phyloP scores from a whole-genome alignment of 1,140 invertebrate genomes.

The Cephus cinctus region DNA sequence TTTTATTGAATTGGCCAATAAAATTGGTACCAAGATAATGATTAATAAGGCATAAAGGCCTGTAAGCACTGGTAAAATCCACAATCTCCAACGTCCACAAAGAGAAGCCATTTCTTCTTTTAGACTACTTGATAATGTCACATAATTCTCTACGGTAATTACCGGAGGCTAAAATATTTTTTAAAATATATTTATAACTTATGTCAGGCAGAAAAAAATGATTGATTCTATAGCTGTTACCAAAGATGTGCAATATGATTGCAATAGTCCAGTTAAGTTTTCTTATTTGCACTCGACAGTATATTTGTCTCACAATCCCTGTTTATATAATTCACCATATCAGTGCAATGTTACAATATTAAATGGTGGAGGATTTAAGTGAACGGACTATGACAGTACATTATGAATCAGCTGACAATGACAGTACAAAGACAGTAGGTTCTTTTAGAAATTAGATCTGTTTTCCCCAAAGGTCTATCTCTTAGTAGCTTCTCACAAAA shows the following conservation, averaged over 20 bases:
- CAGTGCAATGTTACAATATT: too few relatives aligned
- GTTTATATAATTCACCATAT: too few relatives aligned
- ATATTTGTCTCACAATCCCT: too few relatives aligned
- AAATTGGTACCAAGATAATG: slow-evolving; percentile 78
- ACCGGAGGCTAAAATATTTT: too few relatives aligned
- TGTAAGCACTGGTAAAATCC: slow-evolving; percentile 84
- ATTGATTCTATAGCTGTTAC: slow-evolving; percentile 1
- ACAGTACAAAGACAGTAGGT: slow-evolving; percentile 12
- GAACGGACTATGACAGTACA: too few relatives aligned
- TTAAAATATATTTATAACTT: slow-evolving; percentile 12
- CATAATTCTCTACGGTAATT: slow-evolving; percentile 28
- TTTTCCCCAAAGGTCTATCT: too few relatives aligned
- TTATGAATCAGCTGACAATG: slow-evolving; percentile 15
- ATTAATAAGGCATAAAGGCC: slow-evolving; percentile 77
- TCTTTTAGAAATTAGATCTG: too few relatives aligned
- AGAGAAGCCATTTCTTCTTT: slow-evolving; percentile 47
- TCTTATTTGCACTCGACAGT: too few relatives aligned
- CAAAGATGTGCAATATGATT: slow-evolving; percentile 4
- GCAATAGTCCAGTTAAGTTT: too few relatives aligned
- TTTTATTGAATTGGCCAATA: slow-evolving; percentile 72
- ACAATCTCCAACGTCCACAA: slow-evolving; percentile 77
- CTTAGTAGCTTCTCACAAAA: too few relatives aligned
- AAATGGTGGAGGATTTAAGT: too few relatives aligned
- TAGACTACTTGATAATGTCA: slow-evolving; percentile 18
- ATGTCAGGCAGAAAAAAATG: slow-evolving; percentile 6